phyloP scores from a whole-genome alignment of 2,797 vertebrate species.

The Ibycter americanus region DNA sequence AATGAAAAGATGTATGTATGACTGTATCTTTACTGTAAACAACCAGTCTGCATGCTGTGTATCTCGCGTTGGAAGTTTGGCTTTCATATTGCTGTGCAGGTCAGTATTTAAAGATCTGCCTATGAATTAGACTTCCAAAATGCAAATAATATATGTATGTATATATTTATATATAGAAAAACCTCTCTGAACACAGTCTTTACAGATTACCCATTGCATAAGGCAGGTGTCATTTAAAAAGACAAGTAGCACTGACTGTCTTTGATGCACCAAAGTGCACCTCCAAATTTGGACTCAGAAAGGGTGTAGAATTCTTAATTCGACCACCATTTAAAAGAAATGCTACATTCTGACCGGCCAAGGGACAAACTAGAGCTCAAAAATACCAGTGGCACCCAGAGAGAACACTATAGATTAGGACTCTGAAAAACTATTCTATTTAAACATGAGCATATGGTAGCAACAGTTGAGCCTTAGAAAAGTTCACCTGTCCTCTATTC shows the following conservation, averaged over 20 bases:
- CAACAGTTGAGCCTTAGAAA: slow-evolving; percentile 59
- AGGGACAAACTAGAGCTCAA: slow-evolving; percentile 29
- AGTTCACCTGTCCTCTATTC: slow-evolving; percentile 72
- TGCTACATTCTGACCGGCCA: slow-evolving; percentile 46
- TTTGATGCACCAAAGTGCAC: slow-evolving; percentile 11
- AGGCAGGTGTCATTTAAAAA: slow-evolving; percentile 75
- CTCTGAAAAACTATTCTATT: slow-evolving; percentile 52
- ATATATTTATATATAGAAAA: slow-evolving; percentile 66
- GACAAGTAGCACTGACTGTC: slow-evolving; percentile 64
- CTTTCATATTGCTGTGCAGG: slow-evolving; percentile 78
- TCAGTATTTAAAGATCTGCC: slow-evolving; percentile 74
- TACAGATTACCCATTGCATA: slow-evolving; percentile 67
- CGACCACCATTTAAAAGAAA: neutral
- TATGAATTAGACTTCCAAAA: slow-evolving; percentile 77
- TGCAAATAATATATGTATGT: slow-evolving; percentile 70
- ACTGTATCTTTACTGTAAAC: slow-evolving; percentile 64
- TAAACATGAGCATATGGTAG: slow-evolving; percentile 49
- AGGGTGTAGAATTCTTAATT: slow-evolving; percentile 5
- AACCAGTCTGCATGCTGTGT: slow-evolving; percentile 72
- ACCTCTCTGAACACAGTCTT: slow-evolving; percentile 61
- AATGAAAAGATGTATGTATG: slow-evolving; percentile 56
- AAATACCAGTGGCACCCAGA: slow-evolving; percentile 30
- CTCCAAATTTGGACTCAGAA: slow-evolving; percentile 31
- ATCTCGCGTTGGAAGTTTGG: slow-evolving; percentile 60
- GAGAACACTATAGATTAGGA: slow-evolving; percentile 6